Evolutionary conservation across 2,113 vertebrate genomes (phyloP).

Genomic region (Brachyistius frenatus): DNA sequence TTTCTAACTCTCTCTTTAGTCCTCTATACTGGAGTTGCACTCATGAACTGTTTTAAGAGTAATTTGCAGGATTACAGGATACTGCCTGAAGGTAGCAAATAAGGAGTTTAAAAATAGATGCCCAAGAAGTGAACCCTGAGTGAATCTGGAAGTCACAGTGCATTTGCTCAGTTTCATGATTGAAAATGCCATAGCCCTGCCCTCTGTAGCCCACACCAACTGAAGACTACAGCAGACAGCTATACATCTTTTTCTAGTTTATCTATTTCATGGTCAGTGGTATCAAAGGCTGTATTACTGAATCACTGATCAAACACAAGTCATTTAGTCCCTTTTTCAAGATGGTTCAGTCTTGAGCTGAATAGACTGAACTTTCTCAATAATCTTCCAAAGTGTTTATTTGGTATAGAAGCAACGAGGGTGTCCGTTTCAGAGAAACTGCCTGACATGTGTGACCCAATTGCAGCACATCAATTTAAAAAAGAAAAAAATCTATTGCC

Average conservation of each 20-base stretch:
- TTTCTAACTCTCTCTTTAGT: slow-evolving; percentile 9
- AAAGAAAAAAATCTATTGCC: not conserved
- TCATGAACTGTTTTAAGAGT: not conserved
- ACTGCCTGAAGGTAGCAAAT: not conserved
- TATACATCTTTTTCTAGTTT: not conserved
- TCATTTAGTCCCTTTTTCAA: not conserved
- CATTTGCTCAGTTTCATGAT: not conserved
- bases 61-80: not conserved
- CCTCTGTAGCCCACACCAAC: not conserved
- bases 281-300: slow-evolving; percentile 1
- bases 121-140: not conserved
- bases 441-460: not conserved
- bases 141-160: not conserved
- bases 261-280: not conserved
- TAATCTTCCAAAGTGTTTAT: not conserved
- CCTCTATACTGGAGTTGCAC: not conserved
- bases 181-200: not conserved
- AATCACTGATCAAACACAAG: not conserved
- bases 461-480: not conserved
- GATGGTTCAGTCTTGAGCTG: not conserved
- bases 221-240: not conserved
- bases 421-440: not conserved
- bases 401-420: no score
- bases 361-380: not conserved
- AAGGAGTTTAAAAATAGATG: not conserved